Percentiles rank a stretch among this genome's conserved stretches.
These are phyloP conservation scores for Wiebesia pumilae DNA, from an alignment of 1,140 invertebrate species.

Conservation along the genomic window DNA sequence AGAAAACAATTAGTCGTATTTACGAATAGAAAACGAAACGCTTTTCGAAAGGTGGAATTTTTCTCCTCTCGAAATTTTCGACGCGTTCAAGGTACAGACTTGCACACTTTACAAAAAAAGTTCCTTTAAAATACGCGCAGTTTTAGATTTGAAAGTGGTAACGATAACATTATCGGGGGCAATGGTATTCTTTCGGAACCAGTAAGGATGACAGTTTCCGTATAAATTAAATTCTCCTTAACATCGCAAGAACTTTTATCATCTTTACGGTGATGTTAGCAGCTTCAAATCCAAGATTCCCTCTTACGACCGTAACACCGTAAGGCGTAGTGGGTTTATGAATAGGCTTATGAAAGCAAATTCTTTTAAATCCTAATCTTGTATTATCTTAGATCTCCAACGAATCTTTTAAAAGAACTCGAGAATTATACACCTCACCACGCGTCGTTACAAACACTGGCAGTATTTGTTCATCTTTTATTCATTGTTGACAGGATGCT, in stretches of 20 bases:
- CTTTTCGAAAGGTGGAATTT: no score
- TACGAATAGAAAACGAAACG: no score
- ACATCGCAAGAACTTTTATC: no score
- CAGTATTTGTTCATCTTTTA: constrained; percentile 40
- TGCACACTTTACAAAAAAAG: no score
- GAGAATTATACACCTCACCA: constrained; percentile 6
- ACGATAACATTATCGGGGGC: no score
- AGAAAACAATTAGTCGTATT: no score
- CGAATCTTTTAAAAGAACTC: constrained; percentile 11
- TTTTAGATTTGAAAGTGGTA: no score
- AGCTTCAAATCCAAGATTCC: not conserved
- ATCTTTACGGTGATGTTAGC: not conserved
- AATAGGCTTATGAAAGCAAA: not conserved
- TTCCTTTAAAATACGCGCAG: no score
- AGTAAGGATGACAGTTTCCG: not conserved
- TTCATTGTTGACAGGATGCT: constrained; percentile 30
- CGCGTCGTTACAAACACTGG: not conserved
- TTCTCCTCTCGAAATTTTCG: no score
- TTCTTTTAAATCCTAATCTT: constrained; percentile 16
- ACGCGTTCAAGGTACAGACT: no score
- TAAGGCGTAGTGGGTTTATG: no score
- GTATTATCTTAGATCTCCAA: not conserved
- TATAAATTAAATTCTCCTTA: not conserved
- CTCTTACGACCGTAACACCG: not conserved
- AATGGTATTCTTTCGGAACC: not conserved